phyloP scores from a whole-genome alignment of 2,888 invertebrate species.

The Synergus japonicus region DNA sequence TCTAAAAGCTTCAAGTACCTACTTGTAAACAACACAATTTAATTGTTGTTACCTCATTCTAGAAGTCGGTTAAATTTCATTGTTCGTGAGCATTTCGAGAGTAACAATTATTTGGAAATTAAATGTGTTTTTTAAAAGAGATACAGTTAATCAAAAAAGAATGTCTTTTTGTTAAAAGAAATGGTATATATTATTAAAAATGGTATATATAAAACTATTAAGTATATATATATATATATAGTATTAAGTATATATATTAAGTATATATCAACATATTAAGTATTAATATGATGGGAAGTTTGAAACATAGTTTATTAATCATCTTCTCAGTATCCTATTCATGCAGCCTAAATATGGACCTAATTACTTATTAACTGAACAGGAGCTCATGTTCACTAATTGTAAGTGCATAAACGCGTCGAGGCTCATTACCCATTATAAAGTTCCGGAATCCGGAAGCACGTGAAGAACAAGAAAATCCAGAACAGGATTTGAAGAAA shows the following conservation, averaged over 20 bases:
- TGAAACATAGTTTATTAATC: not conserved
- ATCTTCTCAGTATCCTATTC: not conserved
- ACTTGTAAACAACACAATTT: not conserved
- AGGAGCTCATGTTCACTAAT: constrained; percentile 1
- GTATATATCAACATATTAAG: too few relatives aligned
- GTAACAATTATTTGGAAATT: not conserved
- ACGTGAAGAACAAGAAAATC: not conserved
- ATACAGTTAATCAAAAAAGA: too few relatives aligned
- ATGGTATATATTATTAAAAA: too few relatives aligned
- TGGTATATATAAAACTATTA: too few relatives aligned
- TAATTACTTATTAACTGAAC: constrained; percentile 1
- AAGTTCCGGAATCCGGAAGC: not conserved
- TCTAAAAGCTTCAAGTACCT: not conserved
- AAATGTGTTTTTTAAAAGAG: not conserved
- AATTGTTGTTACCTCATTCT: not conserved
- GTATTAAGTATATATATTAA: too few relatives aligned
- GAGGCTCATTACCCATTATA: not conserved
- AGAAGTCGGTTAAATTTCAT: not conserved
- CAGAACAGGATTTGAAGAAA: not conserved
- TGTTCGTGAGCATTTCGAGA: not conserved
- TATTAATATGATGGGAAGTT: not conserved
- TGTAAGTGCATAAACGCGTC: constrained; percentile 5
- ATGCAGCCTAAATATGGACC: not conserved
- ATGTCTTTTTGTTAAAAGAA: too few relatives aligned
- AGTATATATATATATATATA: too few relatives aligned